Percentiles rank a stretch among this genome's conserved stretches.
Conservation (phyloP, 2,113 vertebrate genomes). For the Leiothrix lutea region DNA sequence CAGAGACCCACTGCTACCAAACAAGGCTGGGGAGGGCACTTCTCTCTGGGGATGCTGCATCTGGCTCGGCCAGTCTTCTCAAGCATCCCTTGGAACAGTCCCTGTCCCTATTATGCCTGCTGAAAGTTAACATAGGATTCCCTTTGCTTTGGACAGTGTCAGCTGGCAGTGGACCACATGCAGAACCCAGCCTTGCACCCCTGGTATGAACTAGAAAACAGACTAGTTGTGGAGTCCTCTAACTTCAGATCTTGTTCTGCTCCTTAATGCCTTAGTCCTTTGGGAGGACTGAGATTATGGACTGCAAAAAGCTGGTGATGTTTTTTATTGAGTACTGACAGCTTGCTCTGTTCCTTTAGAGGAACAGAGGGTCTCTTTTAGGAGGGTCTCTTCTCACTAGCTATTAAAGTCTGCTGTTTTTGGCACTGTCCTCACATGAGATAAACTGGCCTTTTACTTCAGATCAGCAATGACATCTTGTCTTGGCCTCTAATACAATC, state of each 20-base stretch:
- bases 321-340: neutral
- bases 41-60: neutral
- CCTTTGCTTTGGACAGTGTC: neutral
- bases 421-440: neutral
- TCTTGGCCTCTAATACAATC: slow-evolving; percentile 30
- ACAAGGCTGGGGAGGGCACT: neutral
- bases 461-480: slow-evolving; percentile 22
- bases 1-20: neutral
- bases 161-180: neutral
- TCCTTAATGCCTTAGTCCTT: neutral
- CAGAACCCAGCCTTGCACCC: neutral
- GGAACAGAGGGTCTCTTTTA: too few relatives aligned
- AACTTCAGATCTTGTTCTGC: neutral
- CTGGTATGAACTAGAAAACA: neutral
- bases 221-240: neutral
- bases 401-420: neutral
- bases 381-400: neutral
- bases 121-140: neutral
- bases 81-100: neutral
- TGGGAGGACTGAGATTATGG: neutral
- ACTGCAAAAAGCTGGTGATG: neutral
- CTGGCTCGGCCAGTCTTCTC: neutral
- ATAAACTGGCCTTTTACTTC: slow-evolving; percentile 40
- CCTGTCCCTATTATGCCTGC: neutral
- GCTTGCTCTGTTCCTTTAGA: neutral